Conservation (phyloP, 1,140 invertebrate genomes). For the Melitaea cinxia region DNA sequence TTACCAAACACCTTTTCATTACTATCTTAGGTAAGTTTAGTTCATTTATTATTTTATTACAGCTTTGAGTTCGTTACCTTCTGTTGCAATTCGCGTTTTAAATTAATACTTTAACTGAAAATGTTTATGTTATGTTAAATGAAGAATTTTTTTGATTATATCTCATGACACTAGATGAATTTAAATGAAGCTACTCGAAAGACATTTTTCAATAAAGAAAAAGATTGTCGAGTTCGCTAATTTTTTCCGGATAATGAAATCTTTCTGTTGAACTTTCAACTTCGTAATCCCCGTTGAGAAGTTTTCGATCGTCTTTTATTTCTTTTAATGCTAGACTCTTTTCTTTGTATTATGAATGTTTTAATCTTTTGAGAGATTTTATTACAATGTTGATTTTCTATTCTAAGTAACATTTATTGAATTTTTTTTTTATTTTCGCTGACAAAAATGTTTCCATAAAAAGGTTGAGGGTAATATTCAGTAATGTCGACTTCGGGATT, state of each 20-base stretch:
- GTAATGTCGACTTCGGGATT: too few species aligned
- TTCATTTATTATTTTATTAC: too few species aligned
- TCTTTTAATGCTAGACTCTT: not conserved
- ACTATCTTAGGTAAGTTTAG: too few species aligned
- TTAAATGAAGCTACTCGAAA: not conserved
- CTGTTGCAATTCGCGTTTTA: too few species aligned
- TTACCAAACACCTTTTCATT: too few species aligned
- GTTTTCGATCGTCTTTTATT: constrained; percentile 2
- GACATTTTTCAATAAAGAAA: not conserved
- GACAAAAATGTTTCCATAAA: too few species aligned
- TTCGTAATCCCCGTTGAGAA: constrained; percentile 9
- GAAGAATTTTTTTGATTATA: not conserved
- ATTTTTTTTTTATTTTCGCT: too few species aligned
- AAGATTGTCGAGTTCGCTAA: constrained; percentile 1
- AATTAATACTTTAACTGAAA: too few species aligned
- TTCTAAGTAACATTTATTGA: not conserved
- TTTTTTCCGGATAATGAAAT: constrained; percentile 12
- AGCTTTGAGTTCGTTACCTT: too few species aligned
- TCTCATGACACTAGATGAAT: not conserved
- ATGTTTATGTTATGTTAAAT: not conserved
- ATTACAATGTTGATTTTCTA: not conserved
- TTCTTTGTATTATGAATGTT: constrained; percentile 4
- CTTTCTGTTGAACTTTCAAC: constrained; percentile 12
- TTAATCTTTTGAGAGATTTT: not conserved
- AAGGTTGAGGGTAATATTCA: too few species aligned